These are phyloP conservation scores for Dorcus hopei DNA, from an alignment of 2,888 invertebrate species.

Conservation along the genomic window DNA sequence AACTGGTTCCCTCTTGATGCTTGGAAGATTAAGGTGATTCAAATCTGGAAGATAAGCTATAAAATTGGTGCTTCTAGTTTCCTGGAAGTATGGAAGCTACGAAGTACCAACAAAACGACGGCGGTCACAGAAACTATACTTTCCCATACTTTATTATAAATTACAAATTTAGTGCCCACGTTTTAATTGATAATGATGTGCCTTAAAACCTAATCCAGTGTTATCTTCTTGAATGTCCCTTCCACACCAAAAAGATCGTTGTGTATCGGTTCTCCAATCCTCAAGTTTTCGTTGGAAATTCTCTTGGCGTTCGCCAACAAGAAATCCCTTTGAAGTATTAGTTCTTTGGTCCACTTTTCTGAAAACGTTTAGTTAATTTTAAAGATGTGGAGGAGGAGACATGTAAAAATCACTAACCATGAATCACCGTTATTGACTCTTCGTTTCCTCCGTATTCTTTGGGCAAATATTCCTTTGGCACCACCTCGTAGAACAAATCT, in stretches of 20 bases:
- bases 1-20: too few species aligned
- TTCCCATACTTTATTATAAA: too few species aligned
- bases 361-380: neutral
- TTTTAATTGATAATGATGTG: too few species aligned
- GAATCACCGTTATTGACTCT: neutral
- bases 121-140: too few species aligned
- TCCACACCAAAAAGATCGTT: neutral
- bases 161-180: too few species aligned
- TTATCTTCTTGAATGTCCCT: neutral
- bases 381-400: too few species aligned
- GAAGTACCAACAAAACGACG: too few species aligned
- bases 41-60: too few species aligned
- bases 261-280: neutral
- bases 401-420: neutral
- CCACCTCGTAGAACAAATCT: conserved; percentile 4
- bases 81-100: too few species aligned
- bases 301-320: neutral
- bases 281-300: neutral
- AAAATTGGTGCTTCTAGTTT: too few species aligned
- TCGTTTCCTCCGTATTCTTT: conserved; percentile 12
- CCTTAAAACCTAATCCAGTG: neutral
- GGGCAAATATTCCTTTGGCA: conserved; percentile 10
- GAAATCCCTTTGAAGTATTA: neutral
- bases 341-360: neutral
- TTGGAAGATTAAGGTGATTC: too few species aligned